Percentiles rank a stretch among this genome's conserved stretches.
phyloP scores from a whole-genome alignment of 2,797 vertebrate genomes.

The Morelia viridis region DNA sequence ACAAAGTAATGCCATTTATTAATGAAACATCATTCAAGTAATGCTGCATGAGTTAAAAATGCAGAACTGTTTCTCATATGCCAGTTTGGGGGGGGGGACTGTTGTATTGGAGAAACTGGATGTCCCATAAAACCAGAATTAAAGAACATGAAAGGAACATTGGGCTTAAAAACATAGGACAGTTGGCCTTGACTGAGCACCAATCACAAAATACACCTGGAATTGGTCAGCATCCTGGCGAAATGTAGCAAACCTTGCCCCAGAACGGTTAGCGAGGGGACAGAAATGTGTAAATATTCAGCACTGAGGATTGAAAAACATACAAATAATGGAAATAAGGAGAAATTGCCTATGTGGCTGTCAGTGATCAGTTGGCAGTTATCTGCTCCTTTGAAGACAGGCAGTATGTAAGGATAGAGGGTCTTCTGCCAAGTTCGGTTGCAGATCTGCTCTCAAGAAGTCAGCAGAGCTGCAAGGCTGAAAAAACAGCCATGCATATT shows the following conservation, averaged over 20 bases:
- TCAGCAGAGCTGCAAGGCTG: background rate
- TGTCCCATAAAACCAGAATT: background rate
- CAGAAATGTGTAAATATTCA: background rate
- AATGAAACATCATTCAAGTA: background rate
- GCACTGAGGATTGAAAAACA: background rate
- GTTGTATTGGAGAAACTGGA: background rate
- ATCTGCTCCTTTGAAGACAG: background rate
- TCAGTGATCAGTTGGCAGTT: background rate
- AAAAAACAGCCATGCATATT: background rate
- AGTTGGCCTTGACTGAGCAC: background rate
- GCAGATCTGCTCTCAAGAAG: background rate
- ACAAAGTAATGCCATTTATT: background rate
- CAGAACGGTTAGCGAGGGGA: background rate
- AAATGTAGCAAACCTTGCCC: background rate
- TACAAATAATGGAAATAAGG: background rate
- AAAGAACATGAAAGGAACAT: background rate
- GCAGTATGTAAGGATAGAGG: background rate
- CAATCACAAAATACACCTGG: background rate
- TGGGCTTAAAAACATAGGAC: background rate
- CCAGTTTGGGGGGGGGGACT: background rate
- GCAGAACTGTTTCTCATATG: background rate
- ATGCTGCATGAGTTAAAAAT: background rate
- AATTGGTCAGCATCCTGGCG: background rate
- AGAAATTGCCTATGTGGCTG: background rate
- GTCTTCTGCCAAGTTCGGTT: background rate